Percentiles rank a stretch among this genome's conserved stretches.
These are phyloP conservation scores for Linnaemya tessellans DNA, from an alignment of 2,888 invertebrate genomes.

Conservation along the genomic window DNA sequence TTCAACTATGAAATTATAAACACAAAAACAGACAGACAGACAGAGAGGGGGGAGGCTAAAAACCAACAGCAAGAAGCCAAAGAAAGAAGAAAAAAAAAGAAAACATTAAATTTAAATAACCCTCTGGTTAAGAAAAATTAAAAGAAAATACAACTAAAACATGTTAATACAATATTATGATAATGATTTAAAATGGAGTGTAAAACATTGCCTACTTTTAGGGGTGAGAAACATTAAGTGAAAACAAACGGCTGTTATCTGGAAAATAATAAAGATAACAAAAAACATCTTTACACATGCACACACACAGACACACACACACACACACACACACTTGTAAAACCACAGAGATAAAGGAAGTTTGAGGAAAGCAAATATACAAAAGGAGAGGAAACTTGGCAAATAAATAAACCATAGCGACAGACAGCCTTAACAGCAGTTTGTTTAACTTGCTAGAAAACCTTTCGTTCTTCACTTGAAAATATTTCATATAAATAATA, in stretches of 20 bases:
- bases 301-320: background rate
- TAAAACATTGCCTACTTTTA: conserved; percentile 69
- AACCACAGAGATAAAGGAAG: background rate
- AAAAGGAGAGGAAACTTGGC: background rate
- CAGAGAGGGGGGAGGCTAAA: background rate
- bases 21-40: background rate
- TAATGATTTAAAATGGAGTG: conserved; percentile 71
- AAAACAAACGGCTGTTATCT: conserved; percentile 50
- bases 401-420: background rate
- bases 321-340: background rate
- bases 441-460: conserved; percentile 64
- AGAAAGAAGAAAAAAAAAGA: no score
- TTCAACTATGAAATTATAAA: conserved; percentile 29
- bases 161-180: conserved; percentile 63
- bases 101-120: conserved; percentile 31
- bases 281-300: background rate
- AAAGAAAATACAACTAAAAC: conserved; percentile 25
- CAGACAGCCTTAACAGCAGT: conserved; percentile 1
- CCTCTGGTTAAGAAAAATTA: conserved; percentile 37
- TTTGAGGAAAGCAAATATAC: background rate
- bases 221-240: conserved; percentile 6
- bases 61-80: background rate
- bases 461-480: conserved; percentile 18
- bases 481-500: background rate
- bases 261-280: conserved; percentile 66